These are phyloP conservation scores for Alloplasta piceator DNA, from an alignment of 2,888 invertebrate genomes.

Conservation along the genomic window DNA sequence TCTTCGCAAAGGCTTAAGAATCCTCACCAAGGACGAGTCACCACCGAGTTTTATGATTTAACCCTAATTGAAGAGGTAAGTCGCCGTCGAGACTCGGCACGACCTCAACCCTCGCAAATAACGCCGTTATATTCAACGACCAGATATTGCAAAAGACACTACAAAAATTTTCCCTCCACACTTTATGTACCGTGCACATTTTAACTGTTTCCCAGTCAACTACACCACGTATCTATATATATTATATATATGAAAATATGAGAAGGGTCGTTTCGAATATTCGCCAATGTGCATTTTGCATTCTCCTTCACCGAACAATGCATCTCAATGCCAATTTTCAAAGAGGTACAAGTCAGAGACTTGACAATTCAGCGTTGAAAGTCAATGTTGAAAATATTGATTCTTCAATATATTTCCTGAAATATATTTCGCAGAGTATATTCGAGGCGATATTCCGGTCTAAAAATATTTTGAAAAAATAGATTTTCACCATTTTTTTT, in stretches of 20 bases:
- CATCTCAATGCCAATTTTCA: constrained; percentile 53
- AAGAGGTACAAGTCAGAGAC: constrained; percentile 19
- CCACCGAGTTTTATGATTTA: constrained; percentile 79
- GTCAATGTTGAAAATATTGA: constrained; percentile 27
- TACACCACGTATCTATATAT: constrained; percentile 42
- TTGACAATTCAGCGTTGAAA: constrained; percentile 2
- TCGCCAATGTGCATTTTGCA: constrained; percentile 39
- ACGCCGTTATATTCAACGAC: constrained; percentile 65
- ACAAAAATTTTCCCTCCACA: constrained; percentile 51
- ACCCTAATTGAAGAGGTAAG: constrained; percentile 81
- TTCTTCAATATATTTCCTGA: constrained; percentile 9
- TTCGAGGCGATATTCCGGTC: no score
- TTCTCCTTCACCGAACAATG: constrained; percentile 26
- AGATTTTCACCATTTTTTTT: no score
- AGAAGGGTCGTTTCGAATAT: constrained; percentile 28
- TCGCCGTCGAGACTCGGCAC: constrained; percentile 35
- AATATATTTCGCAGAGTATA: no score
- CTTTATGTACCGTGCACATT: constrained; percentile 33
- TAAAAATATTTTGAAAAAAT: no score
- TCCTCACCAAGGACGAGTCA: constrained; percentile 70
- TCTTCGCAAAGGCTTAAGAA: constrained; percentile 76
- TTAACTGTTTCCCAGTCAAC: constrained; percentile 41
- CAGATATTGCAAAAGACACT: constrained; percentile 61
- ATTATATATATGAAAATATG: constrained; percentile 19
- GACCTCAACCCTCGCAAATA: constrained; percentile 63